Evolutionary conservation across 2,888 invertebrate genomes (phyloP).

Genomic region (Macroteleia sp.): DNA sequence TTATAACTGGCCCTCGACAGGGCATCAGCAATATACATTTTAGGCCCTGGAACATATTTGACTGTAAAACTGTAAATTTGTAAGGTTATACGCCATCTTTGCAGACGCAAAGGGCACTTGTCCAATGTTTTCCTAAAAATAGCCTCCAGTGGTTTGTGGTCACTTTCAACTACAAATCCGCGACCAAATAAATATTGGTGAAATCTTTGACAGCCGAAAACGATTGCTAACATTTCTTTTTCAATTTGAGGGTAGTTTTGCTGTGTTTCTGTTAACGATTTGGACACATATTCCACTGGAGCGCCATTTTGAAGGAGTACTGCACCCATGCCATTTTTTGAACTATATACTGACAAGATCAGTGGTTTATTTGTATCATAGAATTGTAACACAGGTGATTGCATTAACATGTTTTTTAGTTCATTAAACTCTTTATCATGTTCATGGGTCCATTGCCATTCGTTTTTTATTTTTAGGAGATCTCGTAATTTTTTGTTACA

Average conservation of each 20-base stretch:
- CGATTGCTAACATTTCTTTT: constrained; percentile 69
- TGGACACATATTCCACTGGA: constrained; percentile 69
- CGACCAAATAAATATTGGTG: constrained; percentile 74
- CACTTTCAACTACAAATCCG: constrained; percentile 46
- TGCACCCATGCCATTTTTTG: constrained; percentile 35
- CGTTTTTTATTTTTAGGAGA: constrained; percentile 55
- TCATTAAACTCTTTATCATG: constrained; percentile 63
- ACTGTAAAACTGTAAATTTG: constrained; percentile 51
- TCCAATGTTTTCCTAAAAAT: constrained; percentile 71
- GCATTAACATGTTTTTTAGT: constrained; percentile 54
- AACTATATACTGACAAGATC: constrained; percentile 46
- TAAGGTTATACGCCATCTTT: constrained; percentile 26
- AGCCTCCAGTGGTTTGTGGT: constrained; percentile 52
- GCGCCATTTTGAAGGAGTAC: constrained; percentile 62
- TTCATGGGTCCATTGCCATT: constrained; percentile 67
- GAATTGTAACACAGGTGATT: constrained; percentile 27
- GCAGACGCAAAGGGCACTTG: constrained; percentile 34
- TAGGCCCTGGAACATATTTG: constrained; percentile 68
- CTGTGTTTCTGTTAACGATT: constrained; percentile 67
- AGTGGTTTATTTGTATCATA: constrained; percentile 28
- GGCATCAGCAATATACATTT: constrained; percentile 71
- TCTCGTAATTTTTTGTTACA: constrained; percentile 50
- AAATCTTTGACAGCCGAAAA: constrained; percentile 71
- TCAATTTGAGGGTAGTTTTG: constrained; percentile 69
- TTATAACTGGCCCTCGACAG: constrained; percentile 67